Conservation (phyloP, 2,888 invertebrate species). For the Chouioia cunea region DNA sequence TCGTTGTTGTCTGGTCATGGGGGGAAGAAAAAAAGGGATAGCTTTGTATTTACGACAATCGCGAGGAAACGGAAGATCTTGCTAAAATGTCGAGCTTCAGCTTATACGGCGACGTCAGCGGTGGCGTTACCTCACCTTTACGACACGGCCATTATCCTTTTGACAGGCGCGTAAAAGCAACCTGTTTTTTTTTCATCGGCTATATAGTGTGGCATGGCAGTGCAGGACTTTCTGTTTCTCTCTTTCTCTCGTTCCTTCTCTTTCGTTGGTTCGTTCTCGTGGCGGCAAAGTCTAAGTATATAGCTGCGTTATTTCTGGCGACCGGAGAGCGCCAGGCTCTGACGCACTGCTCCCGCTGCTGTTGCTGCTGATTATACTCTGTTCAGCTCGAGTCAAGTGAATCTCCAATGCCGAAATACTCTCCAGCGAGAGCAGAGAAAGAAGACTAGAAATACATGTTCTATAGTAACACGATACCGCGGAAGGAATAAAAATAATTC, state of each 20-base stretch:
- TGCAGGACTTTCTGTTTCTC: no score
- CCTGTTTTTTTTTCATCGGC: no score
- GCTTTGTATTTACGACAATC: no score
- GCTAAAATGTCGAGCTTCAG: no score
- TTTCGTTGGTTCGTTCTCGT: constrained; percentile 41
- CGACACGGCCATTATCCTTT: not conserved
- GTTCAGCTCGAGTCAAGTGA: constrained; percentile 39
- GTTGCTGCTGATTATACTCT: constrained; percentile 29
- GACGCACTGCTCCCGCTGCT: constrained; percentile 59
- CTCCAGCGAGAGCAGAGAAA: no score
- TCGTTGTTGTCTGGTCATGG: no score
- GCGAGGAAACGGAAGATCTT: no score
- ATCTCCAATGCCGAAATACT: constrained; percentile 23
- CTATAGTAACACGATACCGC: constrained; percentile 39
- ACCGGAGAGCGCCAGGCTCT: no score
- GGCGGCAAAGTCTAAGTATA: constrained; percentile 67
- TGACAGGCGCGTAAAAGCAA: constrained; percentile 1
- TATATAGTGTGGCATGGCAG: no score
- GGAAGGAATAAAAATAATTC: constrained; percentile 28
- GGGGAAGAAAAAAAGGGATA: no score
- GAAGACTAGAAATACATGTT: constrained; percentile 41
- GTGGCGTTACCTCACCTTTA: constrained; percentile 3
- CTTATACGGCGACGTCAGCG: not conserved
- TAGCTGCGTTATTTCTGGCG: constrained; percentile 67
- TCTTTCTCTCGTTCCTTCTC: no score